Evolutionary conservation across 2,888 invertebrate genomes (phyloP).

Genomic region (Nephrotoma appendiculata): DNA sequence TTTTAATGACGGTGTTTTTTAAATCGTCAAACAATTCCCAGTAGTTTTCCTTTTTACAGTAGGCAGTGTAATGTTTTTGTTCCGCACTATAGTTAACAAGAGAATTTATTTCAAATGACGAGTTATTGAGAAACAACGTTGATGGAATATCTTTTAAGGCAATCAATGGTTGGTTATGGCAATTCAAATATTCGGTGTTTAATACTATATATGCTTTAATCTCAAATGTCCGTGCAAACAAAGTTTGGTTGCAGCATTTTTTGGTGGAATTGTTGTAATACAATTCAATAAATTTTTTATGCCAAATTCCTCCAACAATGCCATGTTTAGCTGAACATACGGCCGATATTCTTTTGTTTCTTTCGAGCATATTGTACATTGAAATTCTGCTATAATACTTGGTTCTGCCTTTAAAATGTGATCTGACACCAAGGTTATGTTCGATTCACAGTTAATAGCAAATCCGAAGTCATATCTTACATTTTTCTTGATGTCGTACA

Average conservation of each 20-base stretch:
- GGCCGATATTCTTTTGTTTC: neutral
- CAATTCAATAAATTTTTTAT: too few relatives aligned
- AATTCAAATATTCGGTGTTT: too few relatives aligned
- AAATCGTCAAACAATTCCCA: neutral
- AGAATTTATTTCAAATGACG: neutral
- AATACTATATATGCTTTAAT: too few relatives aligned
- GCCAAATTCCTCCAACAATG: too few relatives aligned
- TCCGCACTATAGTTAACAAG: neutral
- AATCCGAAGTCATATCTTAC: neutral
- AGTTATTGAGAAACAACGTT: too few relatives aligned
- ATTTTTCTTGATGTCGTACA: neutral
- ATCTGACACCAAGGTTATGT: neutral
- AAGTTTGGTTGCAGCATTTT: too few relatives aligned
- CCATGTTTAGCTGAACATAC: too few relatives aligned
- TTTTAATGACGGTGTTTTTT: neutral
- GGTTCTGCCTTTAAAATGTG: neutral
- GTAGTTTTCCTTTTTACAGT: neutral
- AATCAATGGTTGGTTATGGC: too few relatives aligned
- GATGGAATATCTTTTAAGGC: too few relatives aligned
- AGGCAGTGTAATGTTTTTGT: neutral
- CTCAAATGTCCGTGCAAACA: too few relatives aligned
- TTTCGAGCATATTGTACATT: neutral
- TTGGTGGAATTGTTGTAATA: too few relatives aligned
- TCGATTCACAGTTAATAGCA: neutral
- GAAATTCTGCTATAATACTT: neutral